Evolutionary conservation across 2,113 vertebrate genomes (phyloP), one percentile per base, ranked within the genome.

Genomic region (Columbina picui): DNA sequence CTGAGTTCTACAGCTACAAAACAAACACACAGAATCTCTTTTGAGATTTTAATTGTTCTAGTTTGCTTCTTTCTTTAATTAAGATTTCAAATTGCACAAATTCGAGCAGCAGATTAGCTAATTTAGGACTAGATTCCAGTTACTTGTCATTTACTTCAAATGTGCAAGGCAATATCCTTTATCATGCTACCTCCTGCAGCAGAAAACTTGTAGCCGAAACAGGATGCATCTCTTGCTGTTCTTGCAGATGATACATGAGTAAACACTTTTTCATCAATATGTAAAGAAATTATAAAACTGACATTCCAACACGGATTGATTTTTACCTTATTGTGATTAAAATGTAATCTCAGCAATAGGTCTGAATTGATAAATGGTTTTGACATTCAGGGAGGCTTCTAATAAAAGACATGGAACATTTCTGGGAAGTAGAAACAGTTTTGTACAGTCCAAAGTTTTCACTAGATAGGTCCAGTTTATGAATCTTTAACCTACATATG

Each of bases 391-490:
- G 27, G n/a, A n/a, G 22, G 7, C 34, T 86, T 89, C 57, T 77
- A 39, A 56, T 55, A 92, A 43, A 56, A 57, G 23, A 32, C 29
- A 1, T 6, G 3, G 13, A 9, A 49, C 21, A 25, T 63, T 57
- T 65, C 45, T 47, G 17, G 65, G 47, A 91, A 74, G 52, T 45
- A 74, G 38, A 89, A 93, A 74, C 7, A 93, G 88, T 91, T 97
- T 80, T 57, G 64, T 80, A 41, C 38, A n/a, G 86, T 89, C 39
- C 49, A 39, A 13, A 81, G 55, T 91, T 94, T 93, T 93, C 75
- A 80, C 53, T 89, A 49, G 65, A 34, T 53, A 34, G 2, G 17
- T 70, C 36, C 8, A 16, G 20, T 49, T 61, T 65, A n/a, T 53
- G 53, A 90, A 41, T 70, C 5, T 93, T 88, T 84, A 30, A 70